These are phyloP conservation scores for Liodrosophila aerea DNA, from an alignment of 2,888 invertebrate genomes.

Conservation along the genomic window DNA sequence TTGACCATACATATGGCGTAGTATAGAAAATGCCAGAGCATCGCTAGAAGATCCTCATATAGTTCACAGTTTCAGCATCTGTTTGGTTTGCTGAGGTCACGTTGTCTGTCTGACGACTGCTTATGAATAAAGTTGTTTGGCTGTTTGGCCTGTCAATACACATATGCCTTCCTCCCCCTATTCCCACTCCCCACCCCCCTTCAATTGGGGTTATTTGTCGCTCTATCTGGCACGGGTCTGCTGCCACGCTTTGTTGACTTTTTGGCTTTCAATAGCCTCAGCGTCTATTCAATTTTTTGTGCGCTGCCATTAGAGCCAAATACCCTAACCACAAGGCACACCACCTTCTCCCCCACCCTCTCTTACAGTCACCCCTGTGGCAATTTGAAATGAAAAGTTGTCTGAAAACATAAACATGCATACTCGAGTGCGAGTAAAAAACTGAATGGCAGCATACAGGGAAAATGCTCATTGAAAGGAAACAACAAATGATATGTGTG, in stretches of 20 bases:
- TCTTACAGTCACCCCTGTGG: conserved; percentile 37
- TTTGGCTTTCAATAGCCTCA: conserved; percentile 71
- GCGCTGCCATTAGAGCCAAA: conserved; percentile 51
- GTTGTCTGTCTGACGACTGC: conserved; percentile 62
- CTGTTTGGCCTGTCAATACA: conserved; percentile 73
- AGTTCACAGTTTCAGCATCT: conserved; percentile 33
- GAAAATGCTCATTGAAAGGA: conserved; percentile 18
- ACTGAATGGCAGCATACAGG: conserved; percentile 19
- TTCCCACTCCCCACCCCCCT: conserved; percentile 23
- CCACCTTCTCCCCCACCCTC: not conserved
- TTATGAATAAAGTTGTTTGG: conserved; percentile 77
- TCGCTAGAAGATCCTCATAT: not conserved
- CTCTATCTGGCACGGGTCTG: conserved; percentile 60
- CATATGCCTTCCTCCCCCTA: conserved; percentile 5
- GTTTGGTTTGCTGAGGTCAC: conserved; percentile 58
- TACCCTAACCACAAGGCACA: conserved; percentile 33
- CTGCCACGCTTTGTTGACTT: conserved; percentile 66
- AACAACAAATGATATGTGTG: conserved; percentile 48
- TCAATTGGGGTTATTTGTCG: conserved; percentile 79
- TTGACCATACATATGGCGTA: conserved; percentile 36
- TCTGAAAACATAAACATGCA: conserved; percentile 57
- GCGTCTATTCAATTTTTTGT: conserved; percentile 74
- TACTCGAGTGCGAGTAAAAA: conserved; percentile 15
- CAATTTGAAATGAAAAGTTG: conserved; percentile 76
- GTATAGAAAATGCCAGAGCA: too few species aligned